A percentile compares a stretch with the other conserved stretches of the same genome.
These are phyloP conservation scores for Pyrrhura leucotis DNA, from an alignment of 2,797 vertebrate species.

Conservation along the genomic window DNA sequence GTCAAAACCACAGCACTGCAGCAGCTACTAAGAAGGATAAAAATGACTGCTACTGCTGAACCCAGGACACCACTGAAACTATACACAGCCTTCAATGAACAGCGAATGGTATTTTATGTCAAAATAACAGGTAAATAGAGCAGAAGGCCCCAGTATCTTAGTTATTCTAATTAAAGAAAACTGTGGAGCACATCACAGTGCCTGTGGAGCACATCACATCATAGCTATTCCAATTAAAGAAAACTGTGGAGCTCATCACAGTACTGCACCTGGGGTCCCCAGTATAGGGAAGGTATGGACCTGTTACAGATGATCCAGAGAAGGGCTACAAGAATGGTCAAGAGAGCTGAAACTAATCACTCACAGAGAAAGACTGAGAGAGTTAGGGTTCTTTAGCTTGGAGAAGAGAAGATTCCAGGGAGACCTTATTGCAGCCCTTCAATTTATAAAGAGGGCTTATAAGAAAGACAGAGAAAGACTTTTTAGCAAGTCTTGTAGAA, in stretches of 20 bases:
- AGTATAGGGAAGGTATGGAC: fast-evolving
- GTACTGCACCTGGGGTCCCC: too few relatives aligned
- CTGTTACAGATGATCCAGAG: background rate
- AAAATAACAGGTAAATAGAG: background rate
- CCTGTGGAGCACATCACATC: too few relatives aligned
- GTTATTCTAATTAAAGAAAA: background rate
- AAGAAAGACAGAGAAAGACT: background rate
- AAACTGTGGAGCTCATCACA: too few relatives aligned
- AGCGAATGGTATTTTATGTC: background rate
- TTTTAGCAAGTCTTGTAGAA: background rate
- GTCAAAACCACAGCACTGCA: too few relatives aligned
- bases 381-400: fast-evolving
- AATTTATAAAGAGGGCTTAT: fast-evolving
- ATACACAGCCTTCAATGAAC: background rate
- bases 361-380: background rate
- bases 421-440: background rate
- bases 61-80: background rate
- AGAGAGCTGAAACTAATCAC: background rate
- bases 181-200: background rate
- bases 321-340: background rate
- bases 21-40: too few relatives aligned
- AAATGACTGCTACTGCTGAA: too few relatives aligned
- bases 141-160: background rate
- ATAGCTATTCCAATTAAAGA: background rate
- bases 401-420: background rate